Evolutionary conservation across 1,140 invertebrate species (phyloP).

Genomic region (Drosophila littoralis): DNA sequence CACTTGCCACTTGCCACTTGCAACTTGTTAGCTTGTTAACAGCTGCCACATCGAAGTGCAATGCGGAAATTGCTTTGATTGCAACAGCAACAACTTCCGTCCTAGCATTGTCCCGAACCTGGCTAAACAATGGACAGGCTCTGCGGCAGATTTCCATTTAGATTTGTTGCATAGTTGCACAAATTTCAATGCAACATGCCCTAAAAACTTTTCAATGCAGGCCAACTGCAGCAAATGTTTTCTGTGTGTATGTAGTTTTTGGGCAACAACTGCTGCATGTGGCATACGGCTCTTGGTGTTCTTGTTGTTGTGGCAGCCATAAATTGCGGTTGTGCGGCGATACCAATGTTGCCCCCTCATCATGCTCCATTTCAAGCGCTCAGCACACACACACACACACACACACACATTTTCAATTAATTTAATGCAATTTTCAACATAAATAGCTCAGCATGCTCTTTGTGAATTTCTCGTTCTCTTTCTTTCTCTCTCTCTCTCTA

Average conservation of each 20-base stretch:
- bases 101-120: neutral
- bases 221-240: neutral
- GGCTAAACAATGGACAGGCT: conserved; percentile 26
- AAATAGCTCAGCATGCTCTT: conserved; percentile 1
- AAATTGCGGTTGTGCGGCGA: conserved; percentile 7
- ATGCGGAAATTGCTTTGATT: conserved; percentile 54
- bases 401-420: conserved; percentile 22
- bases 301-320: conserved; percentile 1
- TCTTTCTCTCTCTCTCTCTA: neutral
- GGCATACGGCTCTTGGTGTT: neutral
- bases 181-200: conserved; percentile 5
- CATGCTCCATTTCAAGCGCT: conserved; percentile 20
- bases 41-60: conserved; percentile 40
- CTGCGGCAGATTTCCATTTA: conserved; percentile 13
- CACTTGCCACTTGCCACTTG: conserved; percentile 28
- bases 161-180: conserved; percentile 14
- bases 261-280: conserved; percentile 7
- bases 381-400: neutral
- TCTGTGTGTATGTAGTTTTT: neutral
- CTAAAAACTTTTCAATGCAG: conserved; percentile 3
- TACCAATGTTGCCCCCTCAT: conserved; percentile 7
- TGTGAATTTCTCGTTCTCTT: neutral
- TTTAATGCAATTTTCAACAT: conserved; percentile 21
- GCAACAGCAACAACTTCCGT: conserved; percentile 40
- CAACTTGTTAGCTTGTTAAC: conserved; percentile 42